A percentile compares a stretch with the other conserved stretches of the same genome.
These are phyloP conservation scores for Bhutanitis thaidina DNA, from an alignment of 2,888 invertebrate species.

Conservation along the genomic window DNA sequence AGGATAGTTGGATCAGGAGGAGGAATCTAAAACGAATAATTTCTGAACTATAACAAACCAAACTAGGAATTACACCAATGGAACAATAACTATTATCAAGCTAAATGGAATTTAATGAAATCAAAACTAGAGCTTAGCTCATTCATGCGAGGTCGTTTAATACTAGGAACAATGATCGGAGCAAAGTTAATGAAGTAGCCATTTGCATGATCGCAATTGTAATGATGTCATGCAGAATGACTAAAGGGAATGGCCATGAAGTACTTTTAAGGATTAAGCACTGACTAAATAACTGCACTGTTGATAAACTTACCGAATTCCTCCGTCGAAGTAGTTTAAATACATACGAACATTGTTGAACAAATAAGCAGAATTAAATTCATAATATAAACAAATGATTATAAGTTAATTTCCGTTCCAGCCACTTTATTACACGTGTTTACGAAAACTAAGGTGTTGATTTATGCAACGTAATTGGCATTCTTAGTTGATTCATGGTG, in stretches of 20 bases:
- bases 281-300: background rate
- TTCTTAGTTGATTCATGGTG: slow-evolving; percentile 41
- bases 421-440: slow-evolving; percentile 28
- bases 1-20: slow-evolving; percentile 7
- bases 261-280: background rate
- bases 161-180: background rate
- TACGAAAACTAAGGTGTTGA: slow-evolving; percentile 43
- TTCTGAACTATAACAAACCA: background rate
- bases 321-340: slow-evolving; percentile 2
- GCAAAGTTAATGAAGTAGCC: slow-evolving; percentile 5
- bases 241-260: slow-evolving; percentile 6
- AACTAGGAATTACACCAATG: slow-evolving; percentile 10
- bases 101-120: slow-evolving; percentile 9
- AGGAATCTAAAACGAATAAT: background rate
- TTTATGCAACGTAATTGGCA: slow-evolving; percentile 33
- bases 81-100: slow-evolving; percentile 8
- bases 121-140: background rate
- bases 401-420: slow-evolving; percentile 3
- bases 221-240: slow-evolving; percentile 10
- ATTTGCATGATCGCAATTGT: background rate
- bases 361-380: slow-evolving; percentile 14
- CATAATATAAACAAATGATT: slow-evolving; percentile 3
- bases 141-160: slow-evolving; percentile 6
- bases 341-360: slow-evolving; percentile 1
- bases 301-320: slow-evolving; percentile 13